Evolutionary conservation across 2,797 vertebrate species (phyloP), one percentile per base, ranked within the genome.

Genomic region (Accipiter minullus): DNA sequence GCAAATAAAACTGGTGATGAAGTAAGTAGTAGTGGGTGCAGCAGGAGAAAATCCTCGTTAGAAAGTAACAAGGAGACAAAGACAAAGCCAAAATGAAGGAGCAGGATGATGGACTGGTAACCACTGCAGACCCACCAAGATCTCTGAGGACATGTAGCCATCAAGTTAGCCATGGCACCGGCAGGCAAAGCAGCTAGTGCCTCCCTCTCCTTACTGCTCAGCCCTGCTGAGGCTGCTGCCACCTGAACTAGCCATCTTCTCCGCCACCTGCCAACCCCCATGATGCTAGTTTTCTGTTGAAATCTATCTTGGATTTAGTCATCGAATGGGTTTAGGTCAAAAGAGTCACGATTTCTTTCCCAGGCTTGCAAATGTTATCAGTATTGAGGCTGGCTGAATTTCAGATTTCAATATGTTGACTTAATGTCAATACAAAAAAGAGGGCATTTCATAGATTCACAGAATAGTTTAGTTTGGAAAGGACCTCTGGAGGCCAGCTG

Each of bases 301-400:
- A 44, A 64, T 26, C 42, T 58, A 62, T 8, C 1, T 1, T 12
- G 69, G 36, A 59, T 34, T 31, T 34, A 86, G 40, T 60, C 36
- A 69, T 3, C 0, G 0, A 47, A 7, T 9, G 29, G 2, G 42
- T 53, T 44, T 16, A 34, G 12, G 38, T 50, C 71, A 76, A 29
- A 81, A 74, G 31, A 66, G 15, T 27, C 22, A 48, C 22, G 12
- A 81, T 56, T 75, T 80, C 58, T n/a, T 52, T 48, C 40, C 45
- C 15, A 83, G 52, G 34, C 21, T 85, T 82, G 59, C 44, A 76
- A 76, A 67, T 22, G 8, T 26, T 63, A 66, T 44, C 47, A 62
- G 23, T 58, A 69, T 5, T 32, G 38, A 77, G 34, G 62, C 23
- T 74, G 36, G 18, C 20, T 56, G 40, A 85, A 85, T 63, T 66